A percentile compares a stretch with the other conserved stretches of the same genome.
These are phyloP conservation scores for Lophius americanus DNA, from an alignment of 2,797 vertebrate genomes.

Conservation along the genomic window DNA sequence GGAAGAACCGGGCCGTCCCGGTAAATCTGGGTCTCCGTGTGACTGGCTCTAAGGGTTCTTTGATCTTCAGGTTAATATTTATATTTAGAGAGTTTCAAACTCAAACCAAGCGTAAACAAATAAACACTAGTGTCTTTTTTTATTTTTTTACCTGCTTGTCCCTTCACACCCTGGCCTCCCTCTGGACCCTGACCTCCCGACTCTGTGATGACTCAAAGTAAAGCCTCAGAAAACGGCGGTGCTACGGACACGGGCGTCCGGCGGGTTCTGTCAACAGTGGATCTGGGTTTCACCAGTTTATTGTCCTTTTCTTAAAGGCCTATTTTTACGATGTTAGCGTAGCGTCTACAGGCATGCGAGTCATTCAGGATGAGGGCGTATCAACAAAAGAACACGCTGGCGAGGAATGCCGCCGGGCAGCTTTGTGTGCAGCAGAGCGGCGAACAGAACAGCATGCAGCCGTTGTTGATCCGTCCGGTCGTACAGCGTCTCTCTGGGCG, in stretches of 20 bases:
- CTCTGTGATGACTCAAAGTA: not conserved
- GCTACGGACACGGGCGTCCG: slow-evolving; percentile 5
- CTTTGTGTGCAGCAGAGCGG: slow-evolving; percentile 47
- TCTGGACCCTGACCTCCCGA: not conserved
- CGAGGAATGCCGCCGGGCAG: slow-evolving; percentile 71
- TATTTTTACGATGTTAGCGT: not conserved
- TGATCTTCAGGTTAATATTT: too few relatives aligned
- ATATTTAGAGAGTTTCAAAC: too few relatives aligned
- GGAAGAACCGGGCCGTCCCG: too few relatives aligned
- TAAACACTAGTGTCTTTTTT: not conserved
- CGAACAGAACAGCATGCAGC: slow-evolving; percentile 32
- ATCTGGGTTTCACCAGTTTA: not conserved
- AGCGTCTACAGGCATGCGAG: slow-evolving; percentile 8
- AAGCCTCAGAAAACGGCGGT: not conserved
- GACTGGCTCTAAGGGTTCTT: too few relatives aligned
- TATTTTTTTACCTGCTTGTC: not conserved
- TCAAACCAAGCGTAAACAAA: too few relatives aligned
- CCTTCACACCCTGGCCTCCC: not conserved
- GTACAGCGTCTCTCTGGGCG: slow-evolving; percentile 46
- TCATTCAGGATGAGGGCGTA: slow-evolving; percentile 51
- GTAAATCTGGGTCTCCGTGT: too few relatives aligned
- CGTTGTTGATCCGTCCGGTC: slow-evolving; percentile 58
- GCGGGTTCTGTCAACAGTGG: slow-evolving; percentile 48
- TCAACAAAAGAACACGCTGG: slow-evolving; percentile 44
- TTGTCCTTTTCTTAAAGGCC: not conserved